Base-by-base conservation (phyloP, 2,888 invertebrate genomes). In the Pollenia amentaria region DNA sequence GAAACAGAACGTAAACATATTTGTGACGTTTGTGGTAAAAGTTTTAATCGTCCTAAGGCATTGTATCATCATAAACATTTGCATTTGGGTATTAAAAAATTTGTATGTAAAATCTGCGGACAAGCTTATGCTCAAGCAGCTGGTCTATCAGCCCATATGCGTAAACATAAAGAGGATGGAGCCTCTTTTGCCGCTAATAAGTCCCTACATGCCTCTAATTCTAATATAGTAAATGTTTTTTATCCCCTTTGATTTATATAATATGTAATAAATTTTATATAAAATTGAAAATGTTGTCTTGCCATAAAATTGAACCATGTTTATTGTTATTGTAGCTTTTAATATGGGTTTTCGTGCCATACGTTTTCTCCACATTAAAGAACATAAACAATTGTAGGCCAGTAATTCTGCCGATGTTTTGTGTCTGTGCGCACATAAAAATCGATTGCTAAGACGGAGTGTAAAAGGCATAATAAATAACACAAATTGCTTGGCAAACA, bases 41-140 rank as follows among this genome's bases (percentile, higher is more conserved):
- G 89, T 42, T 92, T 91, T 67, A 89, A 90, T 55, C 89, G 91
- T 16, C 89, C 89, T 55, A 90, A 90, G 42, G 89, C 90, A 9
- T 76, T 91, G 12, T 88, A 90, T 9, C 90, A 90, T 42, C 91
- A 91, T 85, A 89, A 89, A 62, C 89, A 91, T 81, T 88, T 91
- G 16, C 91, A 91, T 87, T 88, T 89, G 11, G 82, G 84, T 14
- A 69, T 89, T 21, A 91, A 91, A 67, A 89, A 90, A 14, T 89
- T 93, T 90, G 88, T 92, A 88, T 89, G 90, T 79, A 89, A 90
- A 83, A 87, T 89, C 1, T 91, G 91, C 48, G 84, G 84, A 16
- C 90, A 90, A 65, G 89, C 88, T 6, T 91, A 90, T 64, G 90
- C 91, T 6, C 91, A 91, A 72, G 88, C 89, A 40, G 89, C 90